Conservation (phyloP, 2,888 invertebrate species). For the Himalopsyche tibetana region DNA sequence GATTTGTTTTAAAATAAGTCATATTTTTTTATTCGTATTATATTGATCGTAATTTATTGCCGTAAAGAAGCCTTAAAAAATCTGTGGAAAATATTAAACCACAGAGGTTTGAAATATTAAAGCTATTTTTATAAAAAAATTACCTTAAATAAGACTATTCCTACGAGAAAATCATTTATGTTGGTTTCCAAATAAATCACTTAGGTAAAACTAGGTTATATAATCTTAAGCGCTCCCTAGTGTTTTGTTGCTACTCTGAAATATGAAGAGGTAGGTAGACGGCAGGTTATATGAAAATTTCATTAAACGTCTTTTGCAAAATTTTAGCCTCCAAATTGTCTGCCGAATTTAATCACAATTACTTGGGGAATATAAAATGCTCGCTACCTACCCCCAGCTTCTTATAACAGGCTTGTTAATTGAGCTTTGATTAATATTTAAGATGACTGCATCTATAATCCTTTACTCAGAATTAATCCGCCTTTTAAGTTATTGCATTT, state of each 20-base stretch:
- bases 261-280: conserved; percentile 3
- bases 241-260: conserved; percentile 11
- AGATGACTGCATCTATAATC: conserved; percentile 15
- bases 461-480: neutral
- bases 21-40: too few species aligned
- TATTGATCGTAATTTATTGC: too few species aligned
- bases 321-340: neutral
- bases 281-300: conserved; percentile 8
- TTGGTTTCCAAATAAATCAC: conserved; percentile 30
- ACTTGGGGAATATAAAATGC: conserved; percentile 26
- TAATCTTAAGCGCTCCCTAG: conserved; percentile 35
- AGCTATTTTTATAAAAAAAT: neutral
- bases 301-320: conserved; percentile 36
- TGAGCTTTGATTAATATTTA: conserved; percentile 34
- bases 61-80: too few species aligned
- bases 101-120: too few species aligned
- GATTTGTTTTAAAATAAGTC: too few species aligned
- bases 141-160: neutral
- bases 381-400: neutral
- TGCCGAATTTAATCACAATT: conserved; percentile 40
- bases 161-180: conserved; percentile 26
- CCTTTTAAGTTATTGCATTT: neutral
- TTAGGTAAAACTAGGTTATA: conserved; percentile 24
- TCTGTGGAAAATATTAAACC: too few species aligned
- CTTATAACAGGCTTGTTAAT: neutral